A percentile compares a stretch with the other conserved stretches of the same genome.
phyloP scores from a whole-genome alignment of 2,888 invertebrate species.

The Litoditis marina region DNA sequence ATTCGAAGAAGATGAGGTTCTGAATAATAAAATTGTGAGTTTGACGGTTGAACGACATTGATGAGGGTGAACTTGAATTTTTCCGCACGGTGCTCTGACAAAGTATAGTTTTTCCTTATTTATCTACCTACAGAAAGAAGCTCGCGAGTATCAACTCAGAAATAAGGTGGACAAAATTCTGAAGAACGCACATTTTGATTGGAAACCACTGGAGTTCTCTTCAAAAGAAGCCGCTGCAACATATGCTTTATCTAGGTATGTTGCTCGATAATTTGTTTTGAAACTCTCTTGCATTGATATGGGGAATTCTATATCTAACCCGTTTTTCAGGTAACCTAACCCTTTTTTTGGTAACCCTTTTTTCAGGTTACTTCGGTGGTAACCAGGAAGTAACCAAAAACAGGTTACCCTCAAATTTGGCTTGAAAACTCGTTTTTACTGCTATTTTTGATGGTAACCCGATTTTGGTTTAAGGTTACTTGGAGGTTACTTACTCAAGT shows the following conservation, averaged over 20 bases:
- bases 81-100: not conserved
- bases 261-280: too few relatives aligned
- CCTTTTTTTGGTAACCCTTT: not conserved
- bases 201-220: conserved; percentile 54
- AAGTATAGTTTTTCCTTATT: not conserved
- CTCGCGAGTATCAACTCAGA: conserved; percentile 37
- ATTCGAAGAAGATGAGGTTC: conserved; percentile 25
- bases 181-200: conserved; percentile 51
- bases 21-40: conserved; percentile 32
- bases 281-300: too few relatives aligned
- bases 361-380: too few relatives aligned
- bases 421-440: conserved; percentile 1
- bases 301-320: too few relatives aligned
- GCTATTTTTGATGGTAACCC: too few relatives aligned
- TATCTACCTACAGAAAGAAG: conserved; percentile 29
- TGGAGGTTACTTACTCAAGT: too few relatives aligned
- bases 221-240: conserved; percentile 41
- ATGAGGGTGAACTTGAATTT: too few relatives aligned
- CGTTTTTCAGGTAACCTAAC: too few relatives aligned
- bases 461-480: too few relatives aligned
- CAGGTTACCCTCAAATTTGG: too few relatives aligned
- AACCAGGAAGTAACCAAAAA: too few relatives aligned
- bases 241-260: conserved; percentile 50
- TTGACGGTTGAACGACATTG: too few relatives aligned
- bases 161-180: conserved; percentile 45